These are phyloP conservation scores for Pelagia noctiluca DNA, from an alignment of 30 jellyfish, hydroid and myxozoan genomes.

Conservation along the genomic window DNA sequence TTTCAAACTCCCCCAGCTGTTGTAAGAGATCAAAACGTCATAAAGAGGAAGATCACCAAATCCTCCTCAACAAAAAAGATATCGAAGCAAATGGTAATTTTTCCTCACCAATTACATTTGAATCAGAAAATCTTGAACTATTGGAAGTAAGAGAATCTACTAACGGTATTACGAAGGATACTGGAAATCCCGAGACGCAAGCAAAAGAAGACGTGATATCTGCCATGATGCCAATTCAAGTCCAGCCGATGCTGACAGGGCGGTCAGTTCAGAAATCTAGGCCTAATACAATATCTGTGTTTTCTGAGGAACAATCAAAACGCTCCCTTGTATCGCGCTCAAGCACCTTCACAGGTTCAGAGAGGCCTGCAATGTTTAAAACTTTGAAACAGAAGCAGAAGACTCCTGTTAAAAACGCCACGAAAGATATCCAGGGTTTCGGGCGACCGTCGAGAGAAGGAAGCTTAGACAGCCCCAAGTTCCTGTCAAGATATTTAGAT, in stretches of 20 bases:
- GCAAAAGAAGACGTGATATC: slow-evolving; percentile 5
- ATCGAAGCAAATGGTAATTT: slow-evolving; percentile 65
- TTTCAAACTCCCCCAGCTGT: neutral
- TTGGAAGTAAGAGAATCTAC: too few species aligned
- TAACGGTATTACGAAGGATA: too few species aligned
- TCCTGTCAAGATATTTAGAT: slow-evolving; percentile 67
- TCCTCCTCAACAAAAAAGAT: slow-evolving; percentile 23
- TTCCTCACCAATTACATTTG: neutral
- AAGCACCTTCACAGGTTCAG: slow-evolving; percentile 9
- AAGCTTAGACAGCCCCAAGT: neutral
- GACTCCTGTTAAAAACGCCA: neutral
- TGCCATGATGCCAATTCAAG: slow-evolving; percentile 38
- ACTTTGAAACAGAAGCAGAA: neutral
- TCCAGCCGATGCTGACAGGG: slow-evolving; percentile 62
- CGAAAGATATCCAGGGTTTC: neutral
- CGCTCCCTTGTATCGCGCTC: slow-evolving; percentile 47
- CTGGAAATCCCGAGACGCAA: too few species aligned
- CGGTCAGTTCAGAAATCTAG: slow-evolving; percentile 11
- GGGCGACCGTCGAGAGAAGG: neutral
- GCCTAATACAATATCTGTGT: slow-evolving; percentile 52
- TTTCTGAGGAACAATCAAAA: slow-evolving; percentile 14
- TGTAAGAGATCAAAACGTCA: neutral
- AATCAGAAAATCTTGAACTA: neutral
- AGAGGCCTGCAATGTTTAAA: neutral
- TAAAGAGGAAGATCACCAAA: slow-evolving; percentile 4